Evolutionary conservation across 2,888 invertebrate genomes (phyloP), one percentile per base, ranked within the genome.

Genomic region (Sturmia bella): DNA sequence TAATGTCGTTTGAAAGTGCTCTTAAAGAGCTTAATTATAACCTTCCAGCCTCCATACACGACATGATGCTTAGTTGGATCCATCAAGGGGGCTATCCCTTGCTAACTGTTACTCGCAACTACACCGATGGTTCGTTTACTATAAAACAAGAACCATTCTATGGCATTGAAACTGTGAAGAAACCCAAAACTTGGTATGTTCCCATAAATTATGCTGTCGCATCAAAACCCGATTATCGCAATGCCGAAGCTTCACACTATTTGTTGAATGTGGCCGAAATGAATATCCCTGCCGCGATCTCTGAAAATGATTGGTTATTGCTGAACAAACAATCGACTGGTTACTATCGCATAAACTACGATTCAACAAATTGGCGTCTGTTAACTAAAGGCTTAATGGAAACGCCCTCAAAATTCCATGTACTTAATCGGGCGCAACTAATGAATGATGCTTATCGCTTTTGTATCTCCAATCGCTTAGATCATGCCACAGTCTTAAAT

Each of bases 351-450:
- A 93, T 95, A n/a, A 3, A 95, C 87, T 96, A 95, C 95, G 87
- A 91, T n/a, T n/a, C n/a, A n/a, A n/a, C n/a, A n/a, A n/a, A n/a
- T n/a, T n/a, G n/a, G n/a, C n/a, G n/a, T 0, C 91, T 93, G 0
- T 92, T 97, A 2, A 93, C 92, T 19, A 90, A 92, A 15, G 93
- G 86, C 93, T 59, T 91, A 94, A 92, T 93, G 13, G 91, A 92
- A 2, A 92, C 92, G 9, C 95, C 93, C 79, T 91, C 92, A 86
- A 93, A 93, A 73, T 95, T 97, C 75, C 93, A 95, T 84, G 92
- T 94, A 0, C 94, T 95, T 64, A 97, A 97, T 87, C 92, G 97
- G 50, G 97, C 96, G 0, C 97, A 98, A 88, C 91, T 98, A 54
- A 91, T 99, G 13, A 96, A 97, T 85, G 98, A 99, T 88, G 94